Base-by-base conservation (phyloP, 2,888 invertebrate species). In the Apantesis nais region DNA sequence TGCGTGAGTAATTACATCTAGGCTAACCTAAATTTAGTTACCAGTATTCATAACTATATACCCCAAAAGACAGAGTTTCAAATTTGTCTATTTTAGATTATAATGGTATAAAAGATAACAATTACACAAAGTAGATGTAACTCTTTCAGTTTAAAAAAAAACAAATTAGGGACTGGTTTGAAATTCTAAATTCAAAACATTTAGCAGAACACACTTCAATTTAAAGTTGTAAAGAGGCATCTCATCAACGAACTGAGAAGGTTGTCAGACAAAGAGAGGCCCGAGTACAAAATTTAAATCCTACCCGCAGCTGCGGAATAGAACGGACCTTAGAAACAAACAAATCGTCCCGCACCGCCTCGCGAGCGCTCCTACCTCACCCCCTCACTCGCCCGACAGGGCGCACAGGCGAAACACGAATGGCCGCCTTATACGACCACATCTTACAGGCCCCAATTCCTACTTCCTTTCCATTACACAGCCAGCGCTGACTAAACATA, bases 391-490 rank as follows among this genome's bases (percentile, higher is more conserved):
- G 68, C 70, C 71, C 71, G 67, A 72, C 73, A 73, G 67, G 78
- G 69, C 70, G 70, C 70, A 79, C 79, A 79, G 70, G 77, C 81
- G 82, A 84, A 85, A 87, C 87, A 84, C 84, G 87, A 85, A 90
- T 87, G 90, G 89, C 89, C 90, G 90, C 94, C 93, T 94, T 93
- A 91, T 92, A 92, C 92, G 91, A 93, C 93, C 94, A 89, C 94
- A 94, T 94, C 94, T 94, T 94, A 94, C 94, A 92, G 93, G 92
- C 92, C 94, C 94, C 93, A 91, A 94, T 93, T 93, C 89, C 93
- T 91, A 93, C 94, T 95, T 95, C 94, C 94, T 95, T 95, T 93
- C 94, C 94, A 94, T 94, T 94, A 92, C 91, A 87, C 89, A 89
- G 89, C 88, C 88, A 92, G 85, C 89, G 93, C 94, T 93, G 93